phyloP scores from a whole-genome alignment of 30 jellyfish, hydroid and myxozoan species.

The Rhopilema esculentum region DNA sequence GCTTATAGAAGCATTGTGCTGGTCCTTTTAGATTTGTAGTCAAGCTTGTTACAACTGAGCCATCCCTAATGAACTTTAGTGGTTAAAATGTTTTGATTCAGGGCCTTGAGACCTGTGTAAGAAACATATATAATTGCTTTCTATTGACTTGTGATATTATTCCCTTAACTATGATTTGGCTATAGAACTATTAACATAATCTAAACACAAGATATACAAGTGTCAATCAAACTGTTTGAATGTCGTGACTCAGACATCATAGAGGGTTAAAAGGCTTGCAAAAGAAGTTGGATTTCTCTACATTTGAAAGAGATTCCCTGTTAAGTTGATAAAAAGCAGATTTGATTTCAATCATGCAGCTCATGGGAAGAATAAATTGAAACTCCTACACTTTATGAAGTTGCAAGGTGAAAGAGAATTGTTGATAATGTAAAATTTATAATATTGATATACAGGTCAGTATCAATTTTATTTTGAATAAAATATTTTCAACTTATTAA shows the following conservation, averaged over 20 bases:
- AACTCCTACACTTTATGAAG: slow-evolving; percentile 6
- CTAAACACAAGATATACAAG: neutral
- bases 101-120: neutral
- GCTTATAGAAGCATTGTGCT: neutral
- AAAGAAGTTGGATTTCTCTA: slow-evolving; percentile 4
- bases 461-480: neutral
- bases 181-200: neutral
- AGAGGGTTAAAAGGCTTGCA: slow-evolving; percentile 10
- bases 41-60: neutral
- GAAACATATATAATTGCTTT: neutral
- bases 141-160: neutral
- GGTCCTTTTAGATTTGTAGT: neutral
- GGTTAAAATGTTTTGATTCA: neutral
- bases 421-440: neutral
- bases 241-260: neutral
- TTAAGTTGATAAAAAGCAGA: slow-evolving; percentile 1
- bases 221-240: neutral
- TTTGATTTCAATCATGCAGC: neutral
- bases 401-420: neutral
- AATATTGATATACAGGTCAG: neutral
- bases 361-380: slow-evolving; percentile 6
- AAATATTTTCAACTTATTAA: neutral
- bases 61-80: neutral
- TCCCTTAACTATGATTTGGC: neutral
- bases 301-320: neutral